A percentile compares a stretch with the other conserved stretches of the same genome.
These are phyloP conservation scores for Centropus bengalensis DNA, from an alignment of 2,113 vertebrate genomes.

Conservation along the genomic window DNA sequence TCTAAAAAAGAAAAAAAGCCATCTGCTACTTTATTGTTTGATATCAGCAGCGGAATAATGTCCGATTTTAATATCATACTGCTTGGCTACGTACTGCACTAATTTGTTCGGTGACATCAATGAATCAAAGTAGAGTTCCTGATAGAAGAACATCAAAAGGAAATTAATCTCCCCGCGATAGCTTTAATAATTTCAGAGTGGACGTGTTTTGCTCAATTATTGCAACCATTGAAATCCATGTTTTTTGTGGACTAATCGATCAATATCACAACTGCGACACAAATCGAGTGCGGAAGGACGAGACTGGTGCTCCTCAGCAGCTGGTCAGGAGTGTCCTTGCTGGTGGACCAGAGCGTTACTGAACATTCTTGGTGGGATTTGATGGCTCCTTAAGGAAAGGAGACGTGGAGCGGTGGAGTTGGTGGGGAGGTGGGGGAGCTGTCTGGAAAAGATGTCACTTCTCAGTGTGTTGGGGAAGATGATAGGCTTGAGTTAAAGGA, in stretches of 20 bases:
- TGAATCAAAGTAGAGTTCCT: constrained; percentile 66
- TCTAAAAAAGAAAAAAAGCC: constrained; percentile 22
- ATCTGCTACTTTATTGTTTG: constrained; percentile 59
- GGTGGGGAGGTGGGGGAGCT: not conserved
- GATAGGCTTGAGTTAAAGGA: not conserved
- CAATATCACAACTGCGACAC: constrained; percentile 2
- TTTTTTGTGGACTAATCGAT: constrained; percentile 28
- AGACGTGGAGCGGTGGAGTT: not conserved
- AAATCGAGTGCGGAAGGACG: not conserved
- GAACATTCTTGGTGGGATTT: not conserved
- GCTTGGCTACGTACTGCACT: constrained; percentile 45
- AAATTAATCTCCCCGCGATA: constrained; percentile 59
- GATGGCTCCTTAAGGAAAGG: not conserved
- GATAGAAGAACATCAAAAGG: constrained; percentile 57
- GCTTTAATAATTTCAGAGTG: constrained; percentile 61
- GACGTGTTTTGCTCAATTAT: constrained; percentile 57
- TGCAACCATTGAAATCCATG: constrained; percentile 3
- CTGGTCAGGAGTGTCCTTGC: not conserved
- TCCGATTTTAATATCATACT: constrained; percentile 64
- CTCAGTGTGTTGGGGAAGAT: not conserved
- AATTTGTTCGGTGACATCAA: constrained; percentile 69
- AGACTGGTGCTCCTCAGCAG: not conserved
- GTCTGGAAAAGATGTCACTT: not conserved
- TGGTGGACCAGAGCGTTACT: not conserved
- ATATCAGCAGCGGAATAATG: constrained; percentile 40